Evolutionary conservation across 2,113 vertebrate species (phyloP), one percentile per base, ranked within the genome.

Genomic region (Podocnemis expansa): DNA sequence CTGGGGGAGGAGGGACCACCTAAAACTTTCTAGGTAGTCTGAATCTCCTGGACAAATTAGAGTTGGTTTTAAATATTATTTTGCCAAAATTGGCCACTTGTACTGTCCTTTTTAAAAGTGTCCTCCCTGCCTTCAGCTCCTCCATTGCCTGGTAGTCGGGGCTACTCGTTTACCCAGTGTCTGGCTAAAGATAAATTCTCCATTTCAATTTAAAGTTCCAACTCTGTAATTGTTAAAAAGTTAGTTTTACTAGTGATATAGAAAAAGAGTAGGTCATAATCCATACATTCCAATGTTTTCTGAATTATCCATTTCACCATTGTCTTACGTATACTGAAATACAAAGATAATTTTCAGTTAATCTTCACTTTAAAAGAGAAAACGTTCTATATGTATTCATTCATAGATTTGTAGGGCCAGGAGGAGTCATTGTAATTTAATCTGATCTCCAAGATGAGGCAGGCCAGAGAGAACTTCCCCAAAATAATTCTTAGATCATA

Each of bases 31-130:
- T 82, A 93, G 87, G 52, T 81, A 43, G 58, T 75, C 63, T 95
- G 85, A 95, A 93, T 95, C 89, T 91, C 21, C 56, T 92, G 87
- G 60, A 94, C 94, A 88, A 95, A 90, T 93, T 92, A 27, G 51
- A 92, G 58, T 45, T 79, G 83, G 90, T 93, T 85, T 91, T 89
- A 95, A 95, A 86, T 91, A 93, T 76, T 90, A 79, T 76, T 73
- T 89, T 86, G 84, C 80, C 60, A 84, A 87, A 97, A 94, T 78
- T 73, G 58, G 2, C 84, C 56, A 49, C 45, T 5, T 78, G 82
- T 63, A 91, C 85, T 60, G 84, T 94, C 6, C n/a, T n/a, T n/a
- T 92, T 89, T 12, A 10, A 6, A 90, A 84, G 80, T 82, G 0
- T 19, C 55, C 24, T 93, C 19, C 17, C 41, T 67, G 19, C 41